Evolutionary conservation across 1,140 invertebrate species (phyloP).

Genomic region (Solen grandis): DNA sequence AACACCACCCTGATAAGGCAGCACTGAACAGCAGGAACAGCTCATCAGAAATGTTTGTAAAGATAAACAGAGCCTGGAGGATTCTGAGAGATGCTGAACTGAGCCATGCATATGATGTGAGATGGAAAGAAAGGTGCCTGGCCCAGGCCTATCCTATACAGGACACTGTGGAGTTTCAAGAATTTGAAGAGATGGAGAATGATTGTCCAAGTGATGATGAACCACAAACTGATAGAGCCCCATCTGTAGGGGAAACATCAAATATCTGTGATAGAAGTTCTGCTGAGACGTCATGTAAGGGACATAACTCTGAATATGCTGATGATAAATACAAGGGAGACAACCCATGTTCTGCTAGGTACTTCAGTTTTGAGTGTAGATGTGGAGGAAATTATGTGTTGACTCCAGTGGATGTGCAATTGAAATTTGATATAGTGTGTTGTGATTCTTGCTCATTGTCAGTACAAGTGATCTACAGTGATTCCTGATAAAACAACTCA

Average conservation of each 20-base stretch:
- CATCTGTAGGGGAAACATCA: too few relatives aligned
- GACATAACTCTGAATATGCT: too few relatives aligned
- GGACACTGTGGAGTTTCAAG: slow-evolving; percentile 70
- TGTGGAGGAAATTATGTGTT: slow-evolving; percentile 73
- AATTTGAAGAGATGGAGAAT: slow-evolving; percentile 44
- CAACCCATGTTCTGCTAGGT: not conserved
- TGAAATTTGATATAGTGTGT: slow-evolving; percentile 73
- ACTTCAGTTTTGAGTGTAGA: slow-evolving; percentile 66
- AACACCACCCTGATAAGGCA: slow-evolving; percentile 76
- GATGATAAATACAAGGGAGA: too few relatives aligned
- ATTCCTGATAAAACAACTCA: too few relatives aligned
- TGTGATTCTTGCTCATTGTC: slow-evolving; percentile 77
- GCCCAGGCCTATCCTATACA: slow-evolving; percentile 75
- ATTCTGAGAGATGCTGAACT: slow-evolving; percentile 69
- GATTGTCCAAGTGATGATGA: too few relatives aligned
- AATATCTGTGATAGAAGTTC: too few relatives aligned
- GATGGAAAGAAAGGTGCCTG: slow-evolving; percentile 69
- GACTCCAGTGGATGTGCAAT: slow-evolving; percentile 61
- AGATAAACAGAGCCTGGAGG: slow-evolving; percentile 72
- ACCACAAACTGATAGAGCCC: too few relatives aligned
- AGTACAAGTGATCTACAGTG: slow-evolving; percentile 65
- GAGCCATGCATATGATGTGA: slow-evolving; percentile 68
- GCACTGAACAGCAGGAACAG: not conserved
- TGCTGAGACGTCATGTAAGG: too few relatives aligned
- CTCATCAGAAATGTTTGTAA: slow-evolving; percentile 60